Conservation (phyloP, 1,140 invertebrate genomes). For the Nixonia krombeini region DNA sequence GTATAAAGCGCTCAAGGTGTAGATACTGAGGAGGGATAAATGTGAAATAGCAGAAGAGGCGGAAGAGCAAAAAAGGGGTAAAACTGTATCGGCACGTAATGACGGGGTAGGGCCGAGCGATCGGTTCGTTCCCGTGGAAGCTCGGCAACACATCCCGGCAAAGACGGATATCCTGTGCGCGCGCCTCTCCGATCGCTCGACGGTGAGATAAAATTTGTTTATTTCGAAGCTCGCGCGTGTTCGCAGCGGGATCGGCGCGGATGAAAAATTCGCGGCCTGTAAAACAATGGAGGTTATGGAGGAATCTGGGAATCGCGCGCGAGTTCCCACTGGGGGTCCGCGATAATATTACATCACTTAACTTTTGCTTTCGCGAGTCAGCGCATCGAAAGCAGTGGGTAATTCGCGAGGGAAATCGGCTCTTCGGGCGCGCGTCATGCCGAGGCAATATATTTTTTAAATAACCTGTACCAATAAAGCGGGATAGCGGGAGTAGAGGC, state of each 20-base stretch:
- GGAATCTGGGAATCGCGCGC: constrained; percentile 9
- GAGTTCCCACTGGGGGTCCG: constrained; percentile 1
- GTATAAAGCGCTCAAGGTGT: constrained; percentile 8
- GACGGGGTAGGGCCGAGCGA: constrained; percentile 53
- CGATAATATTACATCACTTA: constrained; percentile 26
- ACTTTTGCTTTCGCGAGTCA: constrained; percentile 24
- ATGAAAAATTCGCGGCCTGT: too few relatives aligned
- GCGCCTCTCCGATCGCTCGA: background rate
- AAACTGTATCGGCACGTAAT: constrained; percentile 62
- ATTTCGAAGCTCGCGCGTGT: too few relatives aligned
- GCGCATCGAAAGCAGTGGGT: constrained; percentile 26
- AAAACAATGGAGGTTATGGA: background rate
- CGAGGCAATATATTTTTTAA: constrained; percentile 62
- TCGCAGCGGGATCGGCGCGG: too few relatives aligned
- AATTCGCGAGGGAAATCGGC: constrained; percentile 29
- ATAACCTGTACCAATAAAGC: constrained; percentile 67
- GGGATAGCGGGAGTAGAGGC: constrained; percentile 66
- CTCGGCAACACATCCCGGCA: background rate
- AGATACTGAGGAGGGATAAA: constrained; percentile 37
- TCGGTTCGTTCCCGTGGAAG: constrained; percentile 33
- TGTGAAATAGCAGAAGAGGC: constrained; percentile 50
- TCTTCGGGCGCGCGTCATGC: constrained; percentile 26
- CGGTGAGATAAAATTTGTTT: too few relatives aligned
- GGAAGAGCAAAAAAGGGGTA: constrained; percentile 39
- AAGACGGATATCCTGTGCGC: background rate